Evolutionary conservation across 2,113 vertebrate genomes (phyloP), one percentile per base, ranked within the genome.

Genomic region (Pseudorectes ferrugineus): DNA sequence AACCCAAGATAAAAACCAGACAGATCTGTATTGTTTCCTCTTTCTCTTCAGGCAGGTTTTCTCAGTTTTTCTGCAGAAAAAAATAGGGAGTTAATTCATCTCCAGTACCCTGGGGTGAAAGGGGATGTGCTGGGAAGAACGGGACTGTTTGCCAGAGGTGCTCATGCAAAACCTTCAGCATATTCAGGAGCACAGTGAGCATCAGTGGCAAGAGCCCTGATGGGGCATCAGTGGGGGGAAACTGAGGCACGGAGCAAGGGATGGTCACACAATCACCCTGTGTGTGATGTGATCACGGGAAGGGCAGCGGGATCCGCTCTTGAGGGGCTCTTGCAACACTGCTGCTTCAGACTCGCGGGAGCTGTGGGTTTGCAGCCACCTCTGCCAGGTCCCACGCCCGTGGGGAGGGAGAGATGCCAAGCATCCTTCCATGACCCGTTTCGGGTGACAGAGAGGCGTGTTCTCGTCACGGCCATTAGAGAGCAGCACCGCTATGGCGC

Each of bases 401-500:
- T 8, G 62, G 57, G 79, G 35, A 78, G 18, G 31, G 35, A 74
- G 59, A 24, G 14, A 23, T 42, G 59, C 21, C 80, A 22, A 0
- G 1, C 75, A 31, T 63, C 36, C 52, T 46, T 54, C 36, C 42
- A 0, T 7, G 68, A 17, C 36, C 57, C 29, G 31, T 72, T 49
- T 42, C 0, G 4, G 38, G 70, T 55, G 89, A 21, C 65, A 57
- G n/a, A 19, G 54, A 45, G 81, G 23, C 8, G 6, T 14, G 76
- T 59, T 75, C 81, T 20, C 25, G 14, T 67, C n/a, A 6, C 2
- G 49, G 79, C 85, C 95, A 40, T 94, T 38, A 94, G 78, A 76
- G 90, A 95, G 91, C 88, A 96, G 90, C 85, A 85, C 62, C 3
- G 0, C 75, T 12, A 1, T 77, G 88, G 61, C 42, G 35, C 73